Conservation (phyloP, 2,797 vertebrate genomes). For the Phoxinus dragarum region DNA sequence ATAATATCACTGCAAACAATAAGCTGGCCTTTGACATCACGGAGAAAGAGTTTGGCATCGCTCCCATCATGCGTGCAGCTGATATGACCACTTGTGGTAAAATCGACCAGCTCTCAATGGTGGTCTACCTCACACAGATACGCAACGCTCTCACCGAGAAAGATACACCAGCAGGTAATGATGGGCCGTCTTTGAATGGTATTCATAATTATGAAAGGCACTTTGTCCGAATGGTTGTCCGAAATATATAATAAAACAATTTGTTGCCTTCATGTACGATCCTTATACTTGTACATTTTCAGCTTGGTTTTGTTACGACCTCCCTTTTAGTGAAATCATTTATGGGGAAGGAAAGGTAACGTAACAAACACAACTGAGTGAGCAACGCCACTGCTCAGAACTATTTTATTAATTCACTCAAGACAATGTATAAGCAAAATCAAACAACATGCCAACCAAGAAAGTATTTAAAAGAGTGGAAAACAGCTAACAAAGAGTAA, state of each 20-base stretch:
- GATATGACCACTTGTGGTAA: conserved; percentile 79
- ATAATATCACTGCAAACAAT: conserved; percentile 74
- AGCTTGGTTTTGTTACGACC: neutral
- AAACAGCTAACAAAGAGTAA: neutral
- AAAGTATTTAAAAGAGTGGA: neutral
- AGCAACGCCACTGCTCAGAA: neutral
- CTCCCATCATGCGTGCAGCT: conserved; percentile 83
- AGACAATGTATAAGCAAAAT: neutral
- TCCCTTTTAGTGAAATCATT: neutral
- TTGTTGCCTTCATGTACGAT: neutral
- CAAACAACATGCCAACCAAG: neutral
- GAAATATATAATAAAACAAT: neutral
- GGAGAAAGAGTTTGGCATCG: conserved; percentile 89
- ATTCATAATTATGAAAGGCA: neutral
- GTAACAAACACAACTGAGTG: neutral
- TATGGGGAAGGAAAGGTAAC: neutral
- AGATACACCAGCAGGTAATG: conserved; percentile 71
- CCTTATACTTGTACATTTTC: neutral
- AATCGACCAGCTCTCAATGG: conserved; percentile 86
- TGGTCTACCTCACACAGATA: conserved; percentile 92
- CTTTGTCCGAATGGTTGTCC: neutral
- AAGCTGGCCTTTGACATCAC: conserved; percentile 81
- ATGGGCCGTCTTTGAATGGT: neutral
- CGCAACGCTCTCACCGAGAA: conserved; percentile 77
- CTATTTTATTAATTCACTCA: neutral